Percentiles rank a stretch among this genome's conserved stretches.
These are phyloP conservation scores for Saimiri boliviensis DNA, from an alignment of 2,113 vertebrate species.

Conservation along the genomic window DNA sequence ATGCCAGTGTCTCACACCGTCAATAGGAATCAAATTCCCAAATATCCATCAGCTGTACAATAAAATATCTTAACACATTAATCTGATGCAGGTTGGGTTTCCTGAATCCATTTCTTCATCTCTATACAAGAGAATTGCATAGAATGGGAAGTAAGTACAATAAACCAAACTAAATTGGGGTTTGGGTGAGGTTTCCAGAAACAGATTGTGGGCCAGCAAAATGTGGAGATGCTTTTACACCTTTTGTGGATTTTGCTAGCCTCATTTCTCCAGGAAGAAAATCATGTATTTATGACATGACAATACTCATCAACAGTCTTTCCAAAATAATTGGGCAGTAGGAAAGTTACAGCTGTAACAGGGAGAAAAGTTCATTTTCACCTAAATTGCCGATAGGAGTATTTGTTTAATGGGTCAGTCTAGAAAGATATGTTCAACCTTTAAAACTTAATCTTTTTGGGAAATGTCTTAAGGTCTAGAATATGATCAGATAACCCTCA, in stretches of 20 bases:
- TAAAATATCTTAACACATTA: not conserved
- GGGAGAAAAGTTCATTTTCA: conserved; percentile 45
- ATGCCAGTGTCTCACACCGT: not conserved
- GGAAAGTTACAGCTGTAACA: not conserved
- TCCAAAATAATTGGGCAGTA: conserved; percentile 31
- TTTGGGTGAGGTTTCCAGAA: not conserved
- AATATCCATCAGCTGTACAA: not conserved
- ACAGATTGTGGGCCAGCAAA: not conserved
- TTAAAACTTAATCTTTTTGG: conserved; percentile 45
- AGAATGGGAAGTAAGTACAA: not conserved
- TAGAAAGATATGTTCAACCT: not conserved
- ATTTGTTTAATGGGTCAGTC: conserved; percentile 14
- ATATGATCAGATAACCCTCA: not conserved
- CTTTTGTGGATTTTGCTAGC: conserved; percentile 45
- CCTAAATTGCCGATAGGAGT: conserved; percentile 3
- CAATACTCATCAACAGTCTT: not conserved
- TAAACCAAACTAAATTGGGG: fast-evolving
- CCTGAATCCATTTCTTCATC: not conserved
- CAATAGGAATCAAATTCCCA: conserved; percentile 5
- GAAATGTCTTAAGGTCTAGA: conserved; percentile 31
- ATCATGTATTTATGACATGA: not conserved
- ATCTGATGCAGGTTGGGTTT: not conserved
- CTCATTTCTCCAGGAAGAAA: conserved; percentile 49
- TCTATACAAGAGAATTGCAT: not conserved
- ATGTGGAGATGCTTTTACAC: not conserved